Percentiles rank a stretch among this genome's conserved stretches.
phyloP scores from a whole-genome alignment of 1,140 invertebrate genomes.

The Trialeurodes vaporariorum region DNA sequence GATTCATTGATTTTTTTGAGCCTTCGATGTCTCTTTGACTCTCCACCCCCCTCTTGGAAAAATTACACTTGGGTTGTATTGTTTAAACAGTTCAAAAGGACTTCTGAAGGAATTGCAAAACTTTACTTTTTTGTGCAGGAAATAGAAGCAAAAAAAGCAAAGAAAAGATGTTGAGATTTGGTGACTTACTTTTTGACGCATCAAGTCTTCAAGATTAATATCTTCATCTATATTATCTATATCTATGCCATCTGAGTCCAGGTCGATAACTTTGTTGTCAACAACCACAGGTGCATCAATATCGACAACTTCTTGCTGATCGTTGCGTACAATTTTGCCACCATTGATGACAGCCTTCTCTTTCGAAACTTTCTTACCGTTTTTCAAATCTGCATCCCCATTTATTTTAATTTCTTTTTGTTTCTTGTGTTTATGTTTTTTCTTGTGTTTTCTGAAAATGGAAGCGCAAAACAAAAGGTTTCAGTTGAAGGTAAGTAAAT shows the following conservation, averaged over 20 bases:
- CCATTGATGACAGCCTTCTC: slow-evolving; percentile 18
- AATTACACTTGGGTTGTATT: no score
- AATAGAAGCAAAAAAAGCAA: neutral
- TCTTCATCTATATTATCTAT: slow-evolving; percentile 69
- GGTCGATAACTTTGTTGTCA: slow-evolving; percentile 47
- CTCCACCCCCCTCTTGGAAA: no score
- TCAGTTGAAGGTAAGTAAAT: no score
- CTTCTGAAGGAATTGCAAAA: no score
- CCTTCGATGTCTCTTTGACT: no score
- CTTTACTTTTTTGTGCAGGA: no score
- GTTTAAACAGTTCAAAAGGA: no score
- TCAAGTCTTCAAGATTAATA: slow-evolving; percentile 73
- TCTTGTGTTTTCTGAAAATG: slow-evolving; percentile 37
- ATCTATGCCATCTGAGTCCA: slow-evolving; percentile 57
- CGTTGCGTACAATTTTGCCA: slow-evolving; percentile 12
- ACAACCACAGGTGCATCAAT: slow-evolving; percentile 57
- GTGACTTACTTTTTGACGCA: slow-evolving; percentile 65
- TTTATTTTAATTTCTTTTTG: slow-evolving; percentile 19
- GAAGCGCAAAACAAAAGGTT: no score
- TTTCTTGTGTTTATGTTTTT: slow-evolving; percentile 37
- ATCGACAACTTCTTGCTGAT: slow-evolving; percentile 30
- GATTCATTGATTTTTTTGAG: no score
- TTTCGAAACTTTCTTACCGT: slow-evolving; percentile 29
- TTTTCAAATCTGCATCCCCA: slow-evolving; percentile 22
- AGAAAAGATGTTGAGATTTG: slow-evolving; percentile 11